A percentile compares a stretch with the other conserved stretches of the same genome.
phyloP scores from a whole-genome alignment of 2,113 vertebrate species.

The Benitochromis conjunctus region DNA sequence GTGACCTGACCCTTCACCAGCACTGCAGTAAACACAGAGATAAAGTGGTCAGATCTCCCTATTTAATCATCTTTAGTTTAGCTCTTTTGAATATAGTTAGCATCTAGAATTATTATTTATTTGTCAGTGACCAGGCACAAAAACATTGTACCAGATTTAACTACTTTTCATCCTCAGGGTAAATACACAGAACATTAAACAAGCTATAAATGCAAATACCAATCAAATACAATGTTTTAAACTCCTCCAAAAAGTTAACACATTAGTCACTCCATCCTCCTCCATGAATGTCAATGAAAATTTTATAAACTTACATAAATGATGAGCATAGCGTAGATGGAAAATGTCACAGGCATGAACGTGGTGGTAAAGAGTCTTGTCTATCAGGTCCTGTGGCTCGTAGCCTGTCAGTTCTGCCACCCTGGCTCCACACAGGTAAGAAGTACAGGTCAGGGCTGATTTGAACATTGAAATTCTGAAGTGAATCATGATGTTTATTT shows the following conservation, averaged over 20 bases:
- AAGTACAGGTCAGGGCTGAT: not conserved
- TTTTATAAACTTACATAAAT: slow-evolving; percentile 79
- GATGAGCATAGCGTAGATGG: slow-evolving; percentile 88
- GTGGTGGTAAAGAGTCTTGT: slow-evolving; percentile 93
- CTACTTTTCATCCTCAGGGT: not conserved
- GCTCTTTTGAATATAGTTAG: not conserved
- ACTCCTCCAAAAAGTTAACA: not conserved
- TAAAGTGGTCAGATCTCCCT: not conserved
- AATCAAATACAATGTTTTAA: not conserved
- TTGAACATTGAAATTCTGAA: not conserved
- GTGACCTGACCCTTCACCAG: slow-evolving; percentile 94
- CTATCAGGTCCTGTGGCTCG: slow-evolving; percentile 93
- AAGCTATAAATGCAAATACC: not conserved
- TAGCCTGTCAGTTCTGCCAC: slow-evolving; percentile 92
- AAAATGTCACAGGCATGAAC: slow-evolving; percentile 90
- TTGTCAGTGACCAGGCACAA: not conserved
- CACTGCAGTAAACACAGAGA: slow-evolving; percentile 69
- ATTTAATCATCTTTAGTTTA: not conserved
- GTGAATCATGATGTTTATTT: not conserved
- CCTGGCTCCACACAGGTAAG: slow-evolving; percentile 64
- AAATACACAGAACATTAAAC: not conserved
- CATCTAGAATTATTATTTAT: not conserved
- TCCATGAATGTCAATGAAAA: not conserved
- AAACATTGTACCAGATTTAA: not conserved
- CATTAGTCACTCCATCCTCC: not conserved